Percentiles rank a stretch among this genome's conserved stretches.
phyloP scores from a whole-genome alignment of 1,140 invertebrate species.

The Drosophila kohkoa region DNA sequence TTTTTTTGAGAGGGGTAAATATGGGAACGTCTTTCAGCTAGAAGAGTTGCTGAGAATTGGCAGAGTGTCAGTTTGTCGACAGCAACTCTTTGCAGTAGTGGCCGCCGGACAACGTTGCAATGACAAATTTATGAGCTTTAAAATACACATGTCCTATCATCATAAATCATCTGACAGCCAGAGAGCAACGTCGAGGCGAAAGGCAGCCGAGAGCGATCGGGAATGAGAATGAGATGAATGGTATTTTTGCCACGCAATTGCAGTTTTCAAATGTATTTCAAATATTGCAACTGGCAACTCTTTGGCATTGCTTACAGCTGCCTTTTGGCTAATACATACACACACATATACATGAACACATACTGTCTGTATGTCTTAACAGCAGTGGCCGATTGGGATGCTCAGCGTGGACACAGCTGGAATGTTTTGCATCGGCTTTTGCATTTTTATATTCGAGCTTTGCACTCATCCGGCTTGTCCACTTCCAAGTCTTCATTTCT shows the following conservation, averaged over 20 bases:
- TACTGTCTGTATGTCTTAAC: slow-evolving; percentile 12
- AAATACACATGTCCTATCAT: slow-evolving; percentile 76
- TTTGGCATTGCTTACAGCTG: slow-evolving; percentile 52
- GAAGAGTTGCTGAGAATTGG: slow-evolving; percentile 12
- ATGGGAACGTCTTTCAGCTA: background rate
- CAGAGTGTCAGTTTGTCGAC: slow-evolving; percentile 37
- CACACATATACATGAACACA: slow-evolving; percentile 7
- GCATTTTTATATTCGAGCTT: slow-evolving; percentile 42
- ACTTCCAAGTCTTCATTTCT: slow-evolving; percentile 69
- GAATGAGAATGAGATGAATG: slow-evolving; percentile 59
- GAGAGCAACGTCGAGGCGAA: slow-evolving; percentile 20
- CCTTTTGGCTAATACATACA: slow-evolving; percentile 23
- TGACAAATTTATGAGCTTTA: slow-evolving; percentile 80
- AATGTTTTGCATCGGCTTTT: slow-evolving; percentile 62
- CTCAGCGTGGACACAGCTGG: background rate
- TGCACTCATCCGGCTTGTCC: slow-evolving; percentile 67
- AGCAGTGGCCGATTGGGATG: slow-evolving; percentile 4
- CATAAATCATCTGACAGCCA: slow-evolving; percentile 70
- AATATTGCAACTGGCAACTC: slow-evolving; percentile 69
- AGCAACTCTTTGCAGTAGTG: slow-evolving; percentile 12
- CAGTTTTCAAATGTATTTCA: slow-evolving; percentile 74
- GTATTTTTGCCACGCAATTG: slow-evolving; percentile 50
- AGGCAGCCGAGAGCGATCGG: background rate
- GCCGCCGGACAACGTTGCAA: slow-evolving; percentile 12
- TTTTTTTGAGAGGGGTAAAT: no score